Base-by-base conservation (phyloP, 2,888 invertebrate genomes). In the Drosophila buzzatii region DNA sequence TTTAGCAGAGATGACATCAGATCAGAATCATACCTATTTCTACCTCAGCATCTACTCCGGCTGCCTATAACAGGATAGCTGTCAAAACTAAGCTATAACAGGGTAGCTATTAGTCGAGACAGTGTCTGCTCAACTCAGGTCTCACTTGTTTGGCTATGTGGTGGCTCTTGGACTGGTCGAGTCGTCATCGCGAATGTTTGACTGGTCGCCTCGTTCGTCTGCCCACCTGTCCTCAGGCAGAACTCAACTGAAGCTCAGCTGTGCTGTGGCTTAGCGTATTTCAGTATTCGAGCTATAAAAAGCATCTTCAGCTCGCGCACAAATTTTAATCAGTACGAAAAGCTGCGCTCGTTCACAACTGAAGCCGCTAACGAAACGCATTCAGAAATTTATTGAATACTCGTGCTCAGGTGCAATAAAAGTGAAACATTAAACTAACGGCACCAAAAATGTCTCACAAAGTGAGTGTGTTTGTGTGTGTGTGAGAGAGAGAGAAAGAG, bases 251-350 rank as follows among this genome's bases (percentile, higher is more conserved):
- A 59, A 51, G 64, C 80, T 72, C 78, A 60, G 69, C 66, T 76
- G 55, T 55, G 35, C 4, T 10, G 47, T 53, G 56, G 42, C 44
- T 57, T 20, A 3, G 2, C 27, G 20, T 42, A 23, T 12, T 51
- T 45, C 51, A 20, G 52, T 47, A 55, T 51, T 57, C 45, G 68
- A n/a, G 35, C 79, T 91, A 91, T 91, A 91, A 91, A 91, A 92
- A 91, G 92, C 92, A 91, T 91, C 91, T 91, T 91, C 83, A 82
- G 82, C 70, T 79, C 75, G 76, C 79, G 82, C 82, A 85, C 89
- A 85, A 91, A 90, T 92, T 91, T 91, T 92, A 91, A 92, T 91
- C 92, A 92, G 85, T 84, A 73, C 79, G 82, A 81, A 83, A 82
- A 91, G 92, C 92, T 91, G 79, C 85, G 79, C 62, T 73, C 73